Percentiles rank a stretch among this genome's conserved stretches.
phyloP scores from a whole-genome alignment of 1,140 invertebrate species.

The Drosophila tristis region DNA sequence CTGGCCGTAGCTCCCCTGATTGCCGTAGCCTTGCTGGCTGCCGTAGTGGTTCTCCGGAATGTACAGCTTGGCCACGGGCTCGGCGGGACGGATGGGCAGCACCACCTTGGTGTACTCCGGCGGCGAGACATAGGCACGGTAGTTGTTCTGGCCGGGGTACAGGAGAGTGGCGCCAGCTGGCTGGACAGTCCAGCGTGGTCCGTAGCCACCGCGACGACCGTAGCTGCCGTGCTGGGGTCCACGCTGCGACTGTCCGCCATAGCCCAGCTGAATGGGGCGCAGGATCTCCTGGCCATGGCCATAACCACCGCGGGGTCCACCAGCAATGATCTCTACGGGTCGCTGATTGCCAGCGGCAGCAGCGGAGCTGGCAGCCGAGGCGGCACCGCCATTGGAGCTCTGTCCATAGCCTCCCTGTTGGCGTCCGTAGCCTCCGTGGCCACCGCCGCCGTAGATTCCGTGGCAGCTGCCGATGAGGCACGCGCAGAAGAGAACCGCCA shows the following conservation, averaged over 20 bases:
- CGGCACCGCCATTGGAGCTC: conserved; percentile 21
- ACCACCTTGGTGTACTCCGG: conserved; percentile 72
- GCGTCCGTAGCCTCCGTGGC: conserved; percentile 10
- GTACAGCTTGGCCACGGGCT: conserved; percentile 69
- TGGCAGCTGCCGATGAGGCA: conserved; percentile 59
- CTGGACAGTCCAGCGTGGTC: conserved; percentile 65
- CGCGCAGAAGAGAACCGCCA: conserved; percentile 65
- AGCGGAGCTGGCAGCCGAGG: conserved; percentile 53
- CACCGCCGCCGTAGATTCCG: conserved; percentile 24
- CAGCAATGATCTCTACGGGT: conserved; percentile 67
- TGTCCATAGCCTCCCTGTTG: conserved; percentile 28
- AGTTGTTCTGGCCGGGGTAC: conserved; percentile 71
- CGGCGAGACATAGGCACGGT: conserved; percentile 58
- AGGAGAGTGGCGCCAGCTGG: conserved; percentile 70
- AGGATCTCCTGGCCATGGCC: conserved; percentile 21
- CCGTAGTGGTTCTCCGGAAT: conserved; percentile 66
- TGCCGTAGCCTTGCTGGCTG: conserved; percentile 31
- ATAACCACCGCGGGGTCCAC: conserved; percentile 37
- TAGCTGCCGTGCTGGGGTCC: conserved; percentile 25
- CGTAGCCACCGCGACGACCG: conserved; percentile 34
- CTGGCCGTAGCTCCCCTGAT: conserved; percentile 23
- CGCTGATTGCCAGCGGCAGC: conserved; percentile 42
- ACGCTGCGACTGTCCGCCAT: conserved; percentile 17
- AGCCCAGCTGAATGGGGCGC: conserved; percentile 38
- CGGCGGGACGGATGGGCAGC: conserved; percentile 59